Percentiles rank a stretch among this genome's conserved stretches.
Evolutionary conservation across 2,888 invertebrate genomes (phyloP).

Genomic region (Sclerodermus sp.): DNA sequence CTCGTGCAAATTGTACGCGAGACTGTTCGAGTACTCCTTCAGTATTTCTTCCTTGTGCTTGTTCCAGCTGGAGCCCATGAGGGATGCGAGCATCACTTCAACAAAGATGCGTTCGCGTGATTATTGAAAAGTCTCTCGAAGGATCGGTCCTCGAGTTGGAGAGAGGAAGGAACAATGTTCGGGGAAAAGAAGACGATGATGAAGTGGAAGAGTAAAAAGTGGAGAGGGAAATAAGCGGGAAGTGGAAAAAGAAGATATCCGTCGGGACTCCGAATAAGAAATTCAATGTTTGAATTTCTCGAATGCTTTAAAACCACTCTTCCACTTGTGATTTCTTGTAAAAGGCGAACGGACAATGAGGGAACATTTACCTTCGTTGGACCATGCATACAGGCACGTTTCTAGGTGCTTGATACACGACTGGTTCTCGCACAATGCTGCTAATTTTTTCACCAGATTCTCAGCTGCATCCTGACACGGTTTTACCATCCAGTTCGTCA

Average conservation of each 20-base stretch:
- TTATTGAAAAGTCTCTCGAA: background rate
- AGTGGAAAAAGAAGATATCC: too few relatives aligned
- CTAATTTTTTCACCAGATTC: conserved; percentile 61
- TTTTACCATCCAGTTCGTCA: conserved; percentile 62
- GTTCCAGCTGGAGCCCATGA: conserved; percentile 54
- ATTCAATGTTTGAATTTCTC: too few relatives aligned
- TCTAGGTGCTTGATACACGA: conserved; percentile 64
- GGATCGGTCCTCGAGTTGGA: too few relatives aligned
- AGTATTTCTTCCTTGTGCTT: conserved; percentile 24
- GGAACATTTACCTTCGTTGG: conserved; percentile 69
- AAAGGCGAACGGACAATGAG: too few relatives aligned
- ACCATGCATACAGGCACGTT: conserved; percentile 74
- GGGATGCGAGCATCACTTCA: conserved; percentile 52
- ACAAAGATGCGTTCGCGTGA: background rate
- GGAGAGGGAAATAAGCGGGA: too few relatives aligned
- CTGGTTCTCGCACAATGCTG: conserved; percentile 20
- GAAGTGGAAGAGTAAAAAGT: too few relatives aligned
- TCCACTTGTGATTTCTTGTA: too few relatives aligned
- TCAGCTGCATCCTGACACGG: conserved; percentile 65
- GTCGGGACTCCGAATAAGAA: too few relatives aligned
- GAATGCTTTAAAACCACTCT: too few relatives aligned
- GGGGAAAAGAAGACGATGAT: too few relatives aligned
- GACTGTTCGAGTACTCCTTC: conserved; percentile 43
- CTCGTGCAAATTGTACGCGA: conserved; percentile 68
- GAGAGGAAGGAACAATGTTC: too few relatives aligned